These are phyloP conservation scores for Perca schrenkii DNA, from an alignment of 2,113 vertebrate species.

Conservation along the genomic window DNA sequence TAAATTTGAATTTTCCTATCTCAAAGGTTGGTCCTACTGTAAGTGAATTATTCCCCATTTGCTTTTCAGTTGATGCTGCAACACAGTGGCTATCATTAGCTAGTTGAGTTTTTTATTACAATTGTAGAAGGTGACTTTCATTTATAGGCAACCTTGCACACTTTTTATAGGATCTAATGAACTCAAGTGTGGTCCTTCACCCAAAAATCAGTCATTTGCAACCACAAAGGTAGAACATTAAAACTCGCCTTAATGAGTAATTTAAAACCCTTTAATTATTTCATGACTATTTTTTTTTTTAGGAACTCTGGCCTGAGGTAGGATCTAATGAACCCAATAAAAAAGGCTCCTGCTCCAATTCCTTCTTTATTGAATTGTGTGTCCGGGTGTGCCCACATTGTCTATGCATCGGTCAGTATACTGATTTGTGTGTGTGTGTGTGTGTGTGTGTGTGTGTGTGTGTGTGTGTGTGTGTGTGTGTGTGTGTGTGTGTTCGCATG, in stretches of 20 bases:
- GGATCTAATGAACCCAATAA: constrained; percentile 47
- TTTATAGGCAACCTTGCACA: not conserved
- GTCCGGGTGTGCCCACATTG: constrained; percentile 4
- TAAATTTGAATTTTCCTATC: not conserved
- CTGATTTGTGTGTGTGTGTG: constrained; percentile 9
- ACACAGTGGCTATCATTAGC: not conserved
- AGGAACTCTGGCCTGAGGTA: constrained; percentile 24
- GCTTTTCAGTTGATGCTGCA: not conserved
- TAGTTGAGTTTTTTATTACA: not conserved
- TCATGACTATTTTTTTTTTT: constrained; percentile 27
- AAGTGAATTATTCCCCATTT: not conserved
- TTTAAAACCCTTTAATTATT: constrained; percentile 33
- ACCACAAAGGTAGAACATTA: not conserved
- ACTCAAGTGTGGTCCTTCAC: not conserved
- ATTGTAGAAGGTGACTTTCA: not conserved
- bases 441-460: not conserved
- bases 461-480: not conserved
- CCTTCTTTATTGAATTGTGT: constrained; percentile 31
- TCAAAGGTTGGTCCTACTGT: not conserved
- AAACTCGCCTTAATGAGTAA: constrained; percentile 11
- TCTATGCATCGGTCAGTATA: constrained; percentile 33
- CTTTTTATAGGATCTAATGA: not conserved
- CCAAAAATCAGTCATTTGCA: not conserved
- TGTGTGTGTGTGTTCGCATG: not conserved
- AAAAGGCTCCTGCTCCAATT: constrained; percentile 44